Evolutionary conservation across 2,888 invertebrate genomes (phyloP), one percentile per base, ranked within the genome.

Genomic region (Griposia aprilina): DNA sequence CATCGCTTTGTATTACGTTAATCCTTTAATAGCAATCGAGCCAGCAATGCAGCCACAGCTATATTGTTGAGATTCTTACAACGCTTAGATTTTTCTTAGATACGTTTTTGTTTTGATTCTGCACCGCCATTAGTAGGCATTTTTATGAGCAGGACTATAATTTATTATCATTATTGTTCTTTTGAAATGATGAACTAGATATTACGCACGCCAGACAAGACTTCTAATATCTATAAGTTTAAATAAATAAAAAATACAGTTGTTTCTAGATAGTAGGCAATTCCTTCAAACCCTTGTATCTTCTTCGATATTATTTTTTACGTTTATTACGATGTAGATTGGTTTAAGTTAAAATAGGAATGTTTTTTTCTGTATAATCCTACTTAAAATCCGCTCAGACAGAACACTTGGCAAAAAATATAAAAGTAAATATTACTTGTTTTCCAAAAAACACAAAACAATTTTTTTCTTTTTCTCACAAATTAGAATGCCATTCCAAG

Each of bases 1-100:
- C 95, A 93, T 92, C 95, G 94, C 96, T 96, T 96, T 96, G 95
- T 95, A 92, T 92, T 89, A 92, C 92, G 93, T 91, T 95, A 96
- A 96, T 96, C 96, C 96, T 96, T 95, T 96, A 96, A 96, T 95
- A 95, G 96, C 94, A 94, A 96, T 94, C 92, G 93, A 94, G 93
- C 91, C 89, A 88, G 87, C 80, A 84, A 86, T 88, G 89, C 88
- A 89, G 82, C 87, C 87, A 78, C 78, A 84, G 84, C 80, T 88
- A 86, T 88, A 87, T 78, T 71, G 77, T 72, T 48, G 36, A 60
- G 60, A 78, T 73, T 66, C 74, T 81, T 81, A 83, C 52, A 59
- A 6, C 48, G 59, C 62, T 70, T 66, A 57, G 73, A 62, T 68
- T 59, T 69, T 81, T 81, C 77, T 73, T 71, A 13, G 26, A 72